Conservation (phyloP, 2,797 vertebrate genomes). For the Graptemys geographica region DNA sequence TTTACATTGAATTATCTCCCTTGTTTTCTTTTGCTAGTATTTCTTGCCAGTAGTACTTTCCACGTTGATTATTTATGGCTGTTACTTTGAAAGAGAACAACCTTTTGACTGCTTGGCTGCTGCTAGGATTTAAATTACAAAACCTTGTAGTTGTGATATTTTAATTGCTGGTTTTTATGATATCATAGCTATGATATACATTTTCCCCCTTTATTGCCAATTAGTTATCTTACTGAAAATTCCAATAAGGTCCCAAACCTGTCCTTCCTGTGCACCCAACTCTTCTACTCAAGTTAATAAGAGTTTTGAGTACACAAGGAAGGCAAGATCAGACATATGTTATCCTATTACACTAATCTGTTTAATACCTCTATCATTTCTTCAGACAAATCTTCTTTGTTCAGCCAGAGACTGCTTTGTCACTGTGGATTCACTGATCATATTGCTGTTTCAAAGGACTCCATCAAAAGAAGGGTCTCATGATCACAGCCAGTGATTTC, state of each 20-base stretch:
- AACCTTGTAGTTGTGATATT: not conserved
- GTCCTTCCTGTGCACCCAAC: not conserved
- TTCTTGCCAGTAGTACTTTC: rapidly evolving
- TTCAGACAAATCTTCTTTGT: not conserved
- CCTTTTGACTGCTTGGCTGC: not conserved
- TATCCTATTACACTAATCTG: not conserved
- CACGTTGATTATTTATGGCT: not conserved
- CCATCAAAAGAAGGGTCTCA: not conserved
- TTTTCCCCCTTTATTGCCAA: not conserved
- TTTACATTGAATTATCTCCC: rapidly evolving
- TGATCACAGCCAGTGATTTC: not conserved
- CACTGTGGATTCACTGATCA: not conserved
- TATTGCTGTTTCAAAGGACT: not conserved
- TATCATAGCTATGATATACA: not conserved
- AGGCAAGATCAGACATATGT: not conserved
- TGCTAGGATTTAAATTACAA: rapidly evolving
- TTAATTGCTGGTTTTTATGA: not conserved
- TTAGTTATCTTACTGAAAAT: not conserved
- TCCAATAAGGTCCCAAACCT: not conserved
- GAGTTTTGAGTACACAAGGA: not conserved
- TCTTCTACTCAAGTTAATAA: not conserved
- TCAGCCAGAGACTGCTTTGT: not conserved
- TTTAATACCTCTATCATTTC: not conserved
- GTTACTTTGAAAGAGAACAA: not conserved
- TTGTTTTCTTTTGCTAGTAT: not conserved